A percentile compares a stretch with the other conserved stretches of the same genome.
These are phyloP conservation scores for Pipistrellus pipistrellus DNA, from an alignment of 2,797 vertebrate genomes.

Conservation along the genomic window DNA sequence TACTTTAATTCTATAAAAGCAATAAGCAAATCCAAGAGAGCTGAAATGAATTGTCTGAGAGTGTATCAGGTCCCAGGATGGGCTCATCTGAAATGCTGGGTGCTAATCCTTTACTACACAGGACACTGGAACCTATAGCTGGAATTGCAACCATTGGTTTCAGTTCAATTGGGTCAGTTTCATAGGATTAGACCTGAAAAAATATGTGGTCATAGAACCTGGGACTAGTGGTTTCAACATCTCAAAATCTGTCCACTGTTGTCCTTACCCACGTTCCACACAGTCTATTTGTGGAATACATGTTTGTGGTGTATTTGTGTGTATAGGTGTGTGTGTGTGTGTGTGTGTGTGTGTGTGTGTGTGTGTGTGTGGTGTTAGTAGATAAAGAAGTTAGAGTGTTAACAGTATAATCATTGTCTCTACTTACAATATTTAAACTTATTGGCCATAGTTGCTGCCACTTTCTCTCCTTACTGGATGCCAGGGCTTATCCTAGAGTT, in stretches of 20 bases:
- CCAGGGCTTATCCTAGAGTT: neutral
- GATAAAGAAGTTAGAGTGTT: neutral
- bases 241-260: neutral
- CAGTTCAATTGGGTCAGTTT: neutral
- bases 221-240: neutral
- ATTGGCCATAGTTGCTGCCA: neutral
- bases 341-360: too few species aligned
- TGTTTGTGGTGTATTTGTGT: too few species aligned
- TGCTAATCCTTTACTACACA: neutral
- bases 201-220: neutral
- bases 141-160: neutral
- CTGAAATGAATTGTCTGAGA: neutral
- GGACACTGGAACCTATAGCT: accelerated
- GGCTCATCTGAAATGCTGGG: neutral
- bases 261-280: neutral
- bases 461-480: neutral
- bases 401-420: neutral
- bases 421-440: neutral
- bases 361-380: neutral
- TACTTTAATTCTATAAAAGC: neutral
- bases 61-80: too few species aligned
- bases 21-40: neutral
- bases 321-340: neutral
- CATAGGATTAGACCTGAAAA: neutral
- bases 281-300: neutral